Evolutionary conservation across 2,888 invertebrate genomes (phyloP), one percentile per base, ranked within the genome.

Genomic region (Chymomyza amoena): DNA sequence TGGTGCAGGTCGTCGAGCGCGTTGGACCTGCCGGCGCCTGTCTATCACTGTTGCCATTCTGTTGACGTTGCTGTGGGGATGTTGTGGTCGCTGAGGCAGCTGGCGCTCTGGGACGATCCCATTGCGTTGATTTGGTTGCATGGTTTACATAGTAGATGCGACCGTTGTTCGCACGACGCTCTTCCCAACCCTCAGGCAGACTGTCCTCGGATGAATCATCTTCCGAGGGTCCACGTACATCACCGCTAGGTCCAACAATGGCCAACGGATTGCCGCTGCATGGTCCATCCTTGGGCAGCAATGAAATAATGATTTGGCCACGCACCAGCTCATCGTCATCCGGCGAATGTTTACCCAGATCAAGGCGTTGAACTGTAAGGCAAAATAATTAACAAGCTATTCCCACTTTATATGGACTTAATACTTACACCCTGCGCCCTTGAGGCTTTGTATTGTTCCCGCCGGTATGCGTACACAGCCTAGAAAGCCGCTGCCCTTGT

Each of bases 391-490:
- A 28, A 1, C 15, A 25, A 28, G 2, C 39, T 20, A 25, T 52
- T 15, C 2, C n/a, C 7, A 15, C 15, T 45, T 6, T 45, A 45
- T 56, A 51, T 57, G n/a, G 1, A 15, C 2, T 10, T 13, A n/a
- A 54, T 82, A 95, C 96, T 96, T 93, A 98, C 98, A 98, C 92
- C 98, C 98, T 81, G 98, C 97, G 92, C 99, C 98, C 92, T 98
- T 98, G 73, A 99, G 94, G 91, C 97, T 95, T 91, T 98, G 97
- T 81, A 99, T 97, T 72, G 97, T 96, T 73, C 96, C 96, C 69
- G 97, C 96, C 89, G 96, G 95, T 90, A 99, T 97, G 75, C 97
- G 94, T 57, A 98, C 97, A 93, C 98, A 98, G 78, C 99, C 99
- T 66, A 99, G 93, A 92, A 99, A 99, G 2, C 98, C 98, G 78